Percentiles rank a stretch among this genome's conserved stretches.
These are phyloP conservation scores for Ophioninae sp. DNA, from an alignment of 2,888 invertebrate species.

Conservation along the genomic window DNA sequence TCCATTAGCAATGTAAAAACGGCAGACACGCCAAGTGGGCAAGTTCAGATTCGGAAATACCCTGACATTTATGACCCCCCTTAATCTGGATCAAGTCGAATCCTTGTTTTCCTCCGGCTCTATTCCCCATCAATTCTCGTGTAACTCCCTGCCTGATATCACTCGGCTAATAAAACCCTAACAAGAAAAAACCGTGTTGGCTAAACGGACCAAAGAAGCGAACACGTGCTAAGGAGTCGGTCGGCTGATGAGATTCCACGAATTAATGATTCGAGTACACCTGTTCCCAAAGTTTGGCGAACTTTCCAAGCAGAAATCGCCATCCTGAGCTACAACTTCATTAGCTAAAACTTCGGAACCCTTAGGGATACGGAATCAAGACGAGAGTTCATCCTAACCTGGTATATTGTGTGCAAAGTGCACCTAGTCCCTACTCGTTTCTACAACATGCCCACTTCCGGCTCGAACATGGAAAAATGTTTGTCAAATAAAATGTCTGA, in stretches of 20 bases:
- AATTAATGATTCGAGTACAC: not conserved
- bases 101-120: not conserved
- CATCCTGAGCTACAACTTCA: not conserved
- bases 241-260: not conserved
- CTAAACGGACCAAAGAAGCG: not conserved
- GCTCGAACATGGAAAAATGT: not conserved
- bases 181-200: conserved; percentile 7
- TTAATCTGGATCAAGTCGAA: conserved; percentile 13
- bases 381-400: not conserved
- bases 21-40: not conserved
- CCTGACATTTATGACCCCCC: conserved; percentile 11
- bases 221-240: not conserved
- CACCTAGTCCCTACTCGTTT: not conserved
- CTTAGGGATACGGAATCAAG: not conserved
- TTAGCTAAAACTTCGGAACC: not conserved
- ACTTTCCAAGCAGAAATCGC: not conserved
- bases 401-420: not conserved
- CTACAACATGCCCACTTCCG: not conserved
- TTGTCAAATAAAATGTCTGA: too few relatives aligned
- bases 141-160: not conserved
- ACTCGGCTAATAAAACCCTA: not conserved
- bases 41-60: conserved; percentile 3
- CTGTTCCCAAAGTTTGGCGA: not conserved
- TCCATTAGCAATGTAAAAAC: conserved; percentile 34
- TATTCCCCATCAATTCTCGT: not conserved